Conservation (phyloP, 2,888 invertebrate genomes). For the Choristoneura rosaceana region DNA sequence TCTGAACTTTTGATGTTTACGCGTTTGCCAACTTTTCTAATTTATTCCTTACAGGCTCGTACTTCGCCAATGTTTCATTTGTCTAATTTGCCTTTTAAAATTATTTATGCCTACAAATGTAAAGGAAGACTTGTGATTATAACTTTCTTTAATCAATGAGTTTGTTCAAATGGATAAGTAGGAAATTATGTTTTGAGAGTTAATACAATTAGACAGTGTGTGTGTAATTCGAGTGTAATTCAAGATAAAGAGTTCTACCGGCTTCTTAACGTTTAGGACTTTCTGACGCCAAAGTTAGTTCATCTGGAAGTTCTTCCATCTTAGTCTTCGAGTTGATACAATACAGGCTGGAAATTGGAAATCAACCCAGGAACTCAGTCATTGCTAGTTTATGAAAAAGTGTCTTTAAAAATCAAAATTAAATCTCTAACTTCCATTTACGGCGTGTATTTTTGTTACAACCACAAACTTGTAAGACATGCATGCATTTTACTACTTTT, state of each 20-base stretch:
- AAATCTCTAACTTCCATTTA: too few species aligned
- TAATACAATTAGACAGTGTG: slow-evolving; percentile 6
- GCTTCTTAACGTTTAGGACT: not conserved
- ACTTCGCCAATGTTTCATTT: slow-evolving; percentile 61
- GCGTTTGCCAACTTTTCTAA: slow-evolving; percentile 67
- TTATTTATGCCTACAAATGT: slow-evolving; percentile 51
- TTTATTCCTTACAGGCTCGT: slow-evolving; percentile 62
- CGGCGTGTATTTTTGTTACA: too few species aligned
- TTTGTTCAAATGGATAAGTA: slow-evolving; percentile 27
- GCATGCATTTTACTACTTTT: too few species aligned
- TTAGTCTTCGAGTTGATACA: too few species aligned
- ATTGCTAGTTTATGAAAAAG: too few species aligned
- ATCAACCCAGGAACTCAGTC: too few species aligned
- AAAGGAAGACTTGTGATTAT: slow-evolving; percentile 38
- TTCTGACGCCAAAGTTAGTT: not conserved
- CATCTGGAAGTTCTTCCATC: too few species aligned
- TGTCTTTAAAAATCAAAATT: too few species aligned
- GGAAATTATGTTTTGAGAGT: slow-evolving; percentile 20
- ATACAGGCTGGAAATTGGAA: too few species aligned
- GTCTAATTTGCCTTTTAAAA: slow-evolving; percentile 62
- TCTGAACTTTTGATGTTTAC: slow-evolving; percentile 71
- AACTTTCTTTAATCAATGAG: slow-evolving; percentile 36
- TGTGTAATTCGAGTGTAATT: not conserved
- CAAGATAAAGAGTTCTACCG: slow-evolving; percentile 15
- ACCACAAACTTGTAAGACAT: too few species aligned